phyloP scores from a whole-genome alignment of 23 tunicate species.

The Corella eumyota region DNA sequence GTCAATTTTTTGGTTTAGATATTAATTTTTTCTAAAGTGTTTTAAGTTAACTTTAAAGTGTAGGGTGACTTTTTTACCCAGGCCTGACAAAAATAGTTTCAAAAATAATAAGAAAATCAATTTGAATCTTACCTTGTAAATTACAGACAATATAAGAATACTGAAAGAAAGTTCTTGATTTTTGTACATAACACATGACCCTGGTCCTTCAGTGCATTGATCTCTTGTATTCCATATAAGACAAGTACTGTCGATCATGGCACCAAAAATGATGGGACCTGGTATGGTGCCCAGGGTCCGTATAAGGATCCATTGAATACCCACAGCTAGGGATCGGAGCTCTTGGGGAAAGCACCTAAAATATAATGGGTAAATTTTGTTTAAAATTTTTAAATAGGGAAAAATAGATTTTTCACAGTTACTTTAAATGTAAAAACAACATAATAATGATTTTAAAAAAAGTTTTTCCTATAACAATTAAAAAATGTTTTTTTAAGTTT shows the following conservation, averaged over 20 bases:
- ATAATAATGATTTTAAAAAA: too few species aligned
- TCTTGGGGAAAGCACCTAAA: conserved; percentile 66
- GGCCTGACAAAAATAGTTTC: not conserved
- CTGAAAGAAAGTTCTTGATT: conserved; percentile 55
- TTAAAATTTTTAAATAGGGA: too few species aligned
- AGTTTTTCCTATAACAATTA: too few species aligned
- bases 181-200: conserved; percentile 63
- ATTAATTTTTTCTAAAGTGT: not conserved
- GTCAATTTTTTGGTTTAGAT: not conserved
- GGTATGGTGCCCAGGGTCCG: conserved; percentile 85
- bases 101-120: not conserved
- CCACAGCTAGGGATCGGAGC: conserved; percentile 70
- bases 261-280: conserved; percentile 88
- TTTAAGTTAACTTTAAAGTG: too few species aligned
- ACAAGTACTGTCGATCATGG: conserved; percentile 80
- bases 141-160: conserved; percentile 53
- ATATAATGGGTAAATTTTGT: not conserved
- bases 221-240: conserved; percentile 29
- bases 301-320: conserved; percentile 87
- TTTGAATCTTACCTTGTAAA: conserved; percentile 51
- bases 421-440: too few species aligned
- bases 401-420: too few species aligned
- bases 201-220: conserved; percentile 16
- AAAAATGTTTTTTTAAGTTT: too few species aligned
- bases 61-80: too few species aligned